Conservation (phyloP, 2,113 vertebrate species). For the Paratilapia polleni region DNA sequence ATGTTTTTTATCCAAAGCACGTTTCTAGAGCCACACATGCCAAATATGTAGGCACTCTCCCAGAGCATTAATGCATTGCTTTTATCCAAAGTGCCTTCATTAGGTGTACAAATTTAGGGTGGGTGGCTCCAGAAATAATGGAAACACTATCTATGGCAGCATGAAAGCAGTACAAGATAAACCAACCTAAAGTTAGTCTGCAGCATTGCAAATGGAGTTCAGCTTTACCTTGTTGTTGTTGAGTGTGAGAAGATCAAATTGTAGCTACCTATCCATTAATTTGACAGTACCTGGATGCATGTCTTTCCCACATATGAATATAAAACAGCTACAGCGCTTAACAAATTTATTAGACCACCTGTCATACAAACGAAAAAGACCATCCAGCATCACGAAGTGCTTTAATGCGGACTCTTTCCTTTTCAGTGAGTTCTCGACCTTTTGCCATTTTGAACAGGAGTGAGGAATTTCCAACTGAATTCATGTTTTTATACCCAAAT, state of each 20-base stretch:
- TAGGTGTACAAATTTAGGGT: conserved; percentile 33
- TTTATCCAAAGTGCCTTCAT: conserved; percentile 48
- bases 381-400: no score
- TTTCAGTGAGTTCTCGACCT: no score
- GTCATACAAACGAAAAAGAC: no score
- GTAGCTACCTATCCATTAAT: not conserved
- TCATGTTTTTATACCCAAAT: no score
- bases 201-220: conserved; percentile 6
- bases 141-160: conserved; percentile 29
- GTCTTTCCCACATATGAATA: no score
- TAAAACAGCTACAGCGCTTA: no score
- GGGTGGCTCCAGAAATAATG: conserved; percentile 40
- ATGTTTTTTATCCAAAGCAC: conserved; percentile 21
- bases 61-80: conserved; percentile 19
- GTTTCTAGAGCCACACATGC: conserved; percentile 15
- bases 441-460: no score
- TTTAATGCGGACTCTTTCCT: no score
- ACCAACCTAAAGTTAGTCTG: conserved; percentile 36
- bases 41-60: conserved; percentile 11
- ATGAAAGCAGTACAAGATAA: conserved; percentile 33
- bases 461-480: no score
- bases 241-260: not conserved
- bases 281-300: no score
- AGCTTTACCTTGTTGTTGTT: conserved; percentile 46
- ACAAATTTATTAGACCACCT: no score